Conservation (phyloP, 92 coral and sea anemone genomes). For the Epizoanthus scotinus region DNA sequence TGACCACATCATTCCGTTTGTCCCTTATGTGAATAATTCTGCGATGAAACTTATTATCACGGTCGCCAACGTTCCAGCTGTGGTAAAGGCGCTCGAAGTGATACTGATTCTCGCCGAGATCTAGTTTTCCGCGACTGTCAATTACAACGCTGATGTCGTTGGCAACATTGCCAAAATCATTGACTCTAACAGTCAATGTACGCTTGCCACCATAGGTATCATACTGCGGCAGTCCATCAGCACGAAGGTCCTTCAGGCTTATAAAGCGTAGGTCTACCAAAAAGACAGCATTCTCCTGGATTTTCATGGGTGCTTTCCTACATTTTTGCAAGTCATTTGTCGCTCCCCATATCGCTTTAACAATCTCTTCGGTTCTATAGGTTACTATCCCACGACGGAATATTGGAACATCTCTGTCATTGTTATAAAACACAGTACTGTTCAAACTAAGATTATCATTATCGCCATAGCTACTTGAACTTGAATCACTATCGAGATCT, state of each 20-base stretch:
- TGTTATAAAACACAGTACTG: too few relatives aligned
- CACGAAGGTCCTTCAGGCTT: conserved; percentile 26
- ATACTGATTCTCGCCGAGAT: too few relatives aligned
- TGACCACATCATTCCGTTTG: conserved; percentile 11
- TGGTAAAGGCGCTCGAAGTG: conserved; percentile 40
- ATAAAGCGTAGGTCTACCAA: conserved; percentile 22
- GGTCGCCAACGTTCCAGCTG: conserved; percentile 33
- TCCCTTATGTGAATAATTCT: conserved; percentile 47
- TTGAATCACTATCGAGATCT: too few relatives aligned
- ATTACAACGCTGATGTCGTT: background rate
- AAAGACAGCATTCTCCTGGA: conserved; percentile 30
- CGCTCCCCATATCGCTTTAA: too few relatives aligned
- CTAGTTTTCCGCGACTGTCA: too few relatives aligned
- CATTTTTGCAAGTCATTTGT: too few relatives aligned
- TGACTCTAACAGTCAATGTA: conserved; percentile 13
- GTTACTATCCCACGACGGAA: too few relatives aligned
- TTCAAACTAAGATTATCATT: too few relatives aligned
- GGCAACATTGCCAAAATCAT: background rate
- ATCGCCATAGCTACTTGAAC: too few relatives aligned
- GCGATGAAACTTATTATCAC: conserved; percentile 37
- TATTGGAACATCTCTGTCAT: too few relatives aligned
- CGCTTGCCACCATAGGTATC: conserved; percentile 40
- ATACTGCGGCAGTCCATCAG: conserved; percentile 50
- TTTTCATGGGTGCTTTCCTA: background rate
- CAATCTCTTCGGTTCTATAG: too few relatives aligned